These are phyloP conservation scores for Epirrhoe tristata DNA, from an alignment of 2,888 invertebrate genomes.

Conservation along the genomic window DNA sequence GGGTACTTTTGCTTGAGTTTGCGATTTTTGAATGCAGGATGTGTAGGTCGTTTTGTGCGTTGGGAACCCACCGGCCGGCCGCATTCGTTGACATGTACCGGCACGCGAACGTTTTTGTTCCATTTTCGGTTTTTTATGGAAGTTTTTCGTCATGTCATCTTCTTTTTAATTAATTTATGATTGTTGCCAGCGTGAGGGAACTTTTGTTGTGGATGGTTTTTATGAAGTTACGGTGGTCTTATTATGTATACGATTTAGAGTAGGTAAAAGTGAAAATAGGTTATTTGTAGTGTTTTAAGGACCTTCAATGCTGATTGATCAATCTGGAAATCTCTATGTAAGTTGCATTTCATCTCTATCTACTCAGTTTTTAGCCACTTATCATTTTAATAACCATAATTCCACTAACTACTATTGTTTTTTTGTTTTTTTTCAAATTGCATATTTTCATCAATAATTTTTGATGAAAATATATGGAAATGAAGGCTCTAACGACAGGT, in stretches of 20 bases:
- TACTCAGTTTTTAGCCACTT: not conserved
- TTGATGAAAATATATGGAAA: conserved; percentile 10
- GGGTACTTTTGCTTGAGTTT: conserved; percentile 47
- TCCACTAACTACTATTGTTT: too few species aligned
- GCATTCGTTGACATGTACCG: conserved; percentile 81
- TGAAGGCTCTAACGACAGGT: conserved; percentile 47
- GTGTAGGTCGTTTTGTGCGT: conserved; percentile 64
- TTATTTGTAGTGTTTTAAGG: not conserved
- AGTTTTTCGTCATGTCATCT: conserved; percentile 65
- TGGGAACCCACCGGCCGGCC: conserved; percentile 65
- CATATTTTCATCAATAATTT: not conserved
- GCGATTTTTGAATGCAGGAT: conserved; percentile 47
- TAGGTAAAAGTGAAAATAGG: not conserved
- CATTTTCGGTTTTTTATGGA: conserved; percentile 62
- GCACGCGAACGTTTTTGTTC: conserved; percentile 83
- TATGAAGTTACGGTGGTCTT: conserved; percentile 9
- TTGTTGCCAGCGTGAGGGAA: conserved; percentile 42
- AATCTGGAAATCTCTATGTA: not conserved
- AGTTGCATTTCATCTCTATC: not conserved
- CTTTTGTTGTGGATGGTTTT: conserved; percentile 8
- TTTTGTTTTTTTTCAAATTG: not conserved
- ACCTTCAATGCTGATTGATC: not conserved
- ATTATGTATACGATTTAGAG: conserved; percentile 9
- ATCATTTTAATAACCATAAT: not conserved
- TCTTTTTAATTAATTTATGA: conserved; percentile 51